Evolutionary conservation across 1,140 invertebrate genomes (phyloP), one percentile per base, ranked within the genome.

Genomic region (Notospermus geniculatus): DNA sequence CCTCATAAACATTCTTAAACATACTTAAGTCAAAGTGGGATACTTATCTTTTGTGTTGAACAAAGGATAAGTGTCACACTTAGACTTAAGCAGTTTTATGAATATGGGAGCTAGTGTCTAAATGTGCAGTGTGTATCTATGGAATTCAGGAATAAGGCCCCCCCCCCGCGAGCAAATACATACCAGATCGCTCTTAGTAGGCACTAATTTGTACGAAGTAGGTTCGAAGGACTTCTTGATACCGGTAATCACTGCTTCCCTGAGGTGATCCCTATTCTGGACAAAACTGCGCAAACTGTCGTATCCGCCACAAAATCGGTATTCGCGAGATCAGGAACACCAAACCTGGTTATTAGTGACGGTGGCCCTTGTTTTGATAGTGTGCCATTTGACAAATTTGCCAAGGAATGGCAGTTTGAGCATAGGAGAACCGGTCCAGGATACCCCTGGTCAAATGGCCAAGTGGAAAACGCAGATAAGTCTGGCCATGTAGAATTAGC

Each of bases 81-180:
- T n/a, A n/a, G n/a, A n/a, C n/a, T n/a, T n/a, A n/a, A n/a, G n/a
- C n/a, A n/a, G n/a, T n/a, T n/a, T n/a, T n/a, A n/a, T n/a, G n/a
- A n/a, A n/a, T n/a, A n/a, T n/a, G n/a, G n/a, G n/a, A n/a, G n/a
- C 62, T 76, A 19, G 66, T 83, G 41, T 59, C 63, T 30, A 71
- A 69, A 57, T 84, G 82, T 75, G 28, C 68, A 56, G 67, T 63
- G 28, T 83, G 82, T 68, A n/a, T n/a, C n/a, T n/a, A n/a, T 63
- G 45, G 71, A 70, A n/a, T 27, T 7, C n/a, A 5, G n/a, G 4
- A 27, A 19, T 9, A 23, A 19, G 46, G 5, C 4, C 4, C 46
- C 46, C 9, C 46, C 46, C 9, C 4, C n/a, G 46, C n/a, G 9
- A 23, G 5, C 25, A 5, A 5, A 50, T 19, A 50, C 4, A 5